Base-by-base conservation (phyloP, 2,797 vertebrate genomes). In the Spinus pinus region DNA sequence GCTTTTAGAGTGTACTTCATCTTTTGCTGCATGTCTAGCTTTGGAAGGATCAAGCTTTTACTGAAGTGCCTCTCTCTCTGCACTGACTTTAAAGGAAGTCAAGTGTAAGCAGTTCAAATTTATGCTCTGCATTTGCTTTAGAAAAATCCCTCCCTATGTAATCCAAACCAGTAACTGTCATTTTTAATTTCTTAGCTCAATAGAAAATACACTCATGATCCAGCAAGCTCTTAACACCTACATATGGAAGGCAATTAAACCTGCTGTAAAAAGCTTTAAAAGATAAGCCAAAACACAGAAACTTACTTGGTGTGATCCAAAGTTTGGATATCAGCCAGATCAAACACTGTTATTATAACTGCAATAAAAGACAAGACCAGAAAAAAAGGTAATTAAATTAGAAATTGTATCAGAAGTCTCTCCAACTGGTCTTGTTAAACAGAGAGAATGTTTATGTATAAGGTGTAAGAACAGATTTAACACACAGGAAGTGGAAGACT, bases 261-360 rank as follows among this genome's bases (percentile, higher is more conserved):
- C 58, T 72, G 27, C 66, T 84, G 30, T 65, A 75, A 94, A 94
- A 94, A 90, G 10, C 44, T 70, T 64, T 53, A 70, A 81, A 65
- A 66, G 22, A 49, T 77, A 80, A 47, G 6, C 17, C 28, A 87
- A 90, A 83, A 79, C 15, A 58, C 20, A 57, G 50, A 51, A 66
- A 96, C 98, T 96, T 97, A 99, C 99, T 97, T 98, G 81, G 98
- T 99, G 66, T 99, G 98, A 71, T 98, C 98, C 90, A 99, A 97
- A 27, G 98, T 99, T 92, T 98, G 98, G 87, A 99, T 98, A 80
- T 99, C 98, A 6, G 98, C 97, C 97, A 99, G 98, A 98, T 99
- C 98, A 95, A 99, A 99, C 61, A 98, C 98, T 2, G 98, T 98
- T 95, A 99, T 97, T 88, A 99, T 99, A 93, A 98, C 99, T 99